Evolutionary conservation across 2,113 vertebrate genomes (phyloP), one percentile per base, ranked within the genome.

Genomic region (Cephalophus harveyi): DNA sequence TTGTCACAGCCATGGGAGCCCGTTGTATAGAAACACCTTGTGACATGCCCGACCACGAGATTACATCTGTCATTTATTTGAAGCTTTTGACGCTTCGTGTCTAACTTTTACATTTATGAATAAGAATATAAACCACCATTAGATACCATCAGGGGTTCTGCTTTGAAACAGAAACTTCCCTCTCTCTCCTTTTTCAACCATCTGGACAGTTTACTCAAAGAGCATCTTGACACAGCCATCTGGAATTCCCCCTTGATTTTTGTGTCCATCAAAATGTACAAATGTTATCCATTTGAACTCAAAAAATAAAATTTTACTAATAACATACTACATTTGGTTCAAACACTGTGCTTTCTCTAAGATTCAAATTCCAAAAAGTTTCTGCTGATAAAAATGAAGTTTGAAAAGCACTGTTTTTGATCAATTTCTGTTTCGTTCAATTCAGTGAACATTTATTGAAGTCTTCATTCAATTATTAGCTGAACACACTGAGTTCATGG

Each of bases 141-240:
- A 23, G 74, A 43, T 84, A 43, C 13, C 30, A 91, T 81, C 71
- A 16, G 15, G 11, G 25, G 78, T 28, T 67, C 85, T 8, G 46
- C 76, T 67, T 36, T 43, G 60, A 11, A 43, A 55, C 25, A 92
- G 87, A 92, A 78, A 82, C 71, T 52, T 50, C 25, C 55, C 46
- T 52, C 82, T 87, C 50, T 46, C 30, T 52, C 64, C 12, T 60
- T n/a, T 87, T 85, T 40, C 64, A 71, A 95, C n/a, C 93, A 94
- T 94, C 93, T 92, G 93, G 81, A 43, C 52, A 46, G n/a, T 87
- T 97, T 92, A 92, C 64, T 84, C 94, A 90, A 74, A 90, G 62
- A 54, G n/a, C 33, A 30, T 88, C 90, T 90, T 81, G 59, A 85
- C 57, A 43, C 33, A 23, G 46, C 19, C 93, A 60, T 74, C 74